Evolutionary conservation across 2,888 invertebrate genomes (phyloP).

Genomic region (Sicus ferrugineus): DNA sequence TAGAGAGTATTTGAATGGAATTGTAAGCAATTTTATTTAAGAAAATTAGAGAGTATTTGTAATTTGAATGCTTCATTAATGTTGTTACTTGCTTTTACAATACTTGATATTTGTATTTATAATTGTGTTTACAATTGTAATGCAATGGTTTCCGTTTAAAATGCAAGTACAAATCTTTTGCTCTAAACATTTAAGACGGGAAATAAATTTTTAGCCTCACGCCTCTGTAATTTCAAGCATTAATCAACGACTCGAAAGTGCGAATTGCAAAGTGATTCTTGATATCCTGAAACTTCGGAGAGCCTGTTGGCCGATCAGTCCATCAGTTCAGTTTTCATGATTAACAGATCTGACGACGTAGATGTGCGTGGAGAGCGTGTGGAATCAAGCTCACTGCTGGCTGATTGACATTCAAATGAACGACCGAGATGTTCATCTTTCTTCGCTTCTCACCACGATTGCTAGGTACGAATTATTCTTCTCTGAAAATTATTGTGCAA

Average conservation of each 20-base stretch:
- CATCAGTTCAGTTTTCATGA: not conserved
- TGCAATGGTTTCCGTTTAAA: too few relatives aligned
- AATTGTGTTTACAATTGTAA: too few relatives aligned
- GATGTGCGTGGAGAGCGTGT: not conserved
- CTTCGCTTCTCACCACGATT: constrained; percentile 1
- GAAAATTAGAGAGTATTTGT: too few relatives aligned
- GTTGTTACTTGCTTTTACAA: too few relatives aligned
- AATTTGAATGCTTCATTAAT: too few relatives aligned
- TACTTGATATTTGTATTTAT: too few relatives aligned
- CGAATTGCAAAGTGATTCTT: not conserved
- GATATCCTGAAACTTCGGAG: not conserved
- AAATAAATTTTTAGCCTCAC: too few relatives aligned
- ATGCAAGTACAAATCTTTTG: too few relatives aligned
- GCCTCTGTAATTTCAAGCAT: not conserved
- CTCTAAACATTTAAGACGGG: too few relatives aligned
- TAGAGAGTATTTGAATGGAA: too few relatives aligned
- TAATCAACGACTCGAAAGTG: not conserved
- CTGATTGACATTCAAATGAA: constrained; percentile 29
- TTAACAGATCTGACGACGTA: too few relatives aligned
- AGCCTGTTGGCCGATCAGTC: not conserved
- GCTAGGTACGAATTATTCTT: constrained; percentile 14
- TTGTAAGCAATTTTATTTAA: too few relatives aligned
- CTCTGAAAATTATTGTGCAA: constrained; percentile 25
- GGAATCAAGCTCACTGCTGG: constrained; percentile 22
- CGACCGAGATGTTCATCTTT: not conserved